These are phyloP conservation scores for Lagria hirta DNA, from an alignment of 2,888 invertebrate genomes.

Conservation along the genomic window DNA sequence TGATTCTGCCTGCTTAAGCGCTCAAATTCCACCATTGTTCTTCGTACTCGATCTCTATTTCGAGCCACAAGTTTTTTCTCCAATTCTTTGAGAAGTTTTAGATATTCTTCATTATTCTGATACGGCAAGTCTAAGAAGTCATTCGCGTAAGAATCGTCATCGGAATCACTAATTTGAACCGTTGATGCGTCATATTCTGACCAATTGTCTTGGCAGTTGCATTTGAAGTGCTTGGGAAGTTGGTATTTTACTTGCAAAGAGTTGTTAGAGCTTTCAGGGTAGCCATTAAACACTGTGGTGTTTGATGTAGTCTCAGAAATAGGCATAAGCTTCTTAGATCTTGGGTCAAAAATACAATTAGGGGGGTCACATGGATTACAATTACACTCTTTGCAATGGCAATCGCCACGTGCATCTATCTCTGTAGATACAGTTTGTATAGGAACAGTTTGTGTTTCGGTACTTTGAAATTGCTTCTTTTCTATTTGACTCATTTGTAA, in stretches of 20 bases:
- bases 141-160: conserved; percentile 28
- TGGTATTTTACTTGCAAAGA: background rate
- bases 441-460: conserved; percentile 10
- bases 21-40: conserved; percentile 51
- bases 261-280: conserved; percentile 7
- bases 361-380: conserved; percentile 2
- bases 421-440: conserved; percentile 6
- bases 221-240: conserved; percentile 5
- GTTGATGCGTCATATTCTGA: conserved; percentile 20
- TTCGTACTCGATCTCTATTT: conserved; percentile 47
- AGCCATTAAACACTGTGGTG: background rate
- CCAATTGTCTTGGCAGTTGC: conserved; percentile 9
- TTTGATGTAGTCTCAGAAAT: background rate
- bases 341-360: conserved; percentile 1
- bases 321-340: background rate
- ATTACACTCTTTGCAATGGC: conserved; percentile 1
- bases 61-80: conserved; percentile 49
- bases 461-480: too few relatives aligned
- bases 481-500: too few relatives aligned
- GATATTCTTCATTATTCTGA: conserved; percentile 49
- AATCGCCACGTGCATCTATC: conserved; percentile 4
- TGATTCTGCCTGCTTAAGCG: conserved; percentile 46
- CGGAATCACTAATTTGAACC: conserved; percentile 30
- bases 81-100: conserved; percentile 48
- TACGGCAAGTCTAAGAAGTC: conserved; percentile 45